A percentile compares a stretch with the other conserved stretches of the same genome.
Evolutionary conservation across 1,140 invertebrate genomes (phyloP).

Genomic region (Bombyx mandarina): DNA sequence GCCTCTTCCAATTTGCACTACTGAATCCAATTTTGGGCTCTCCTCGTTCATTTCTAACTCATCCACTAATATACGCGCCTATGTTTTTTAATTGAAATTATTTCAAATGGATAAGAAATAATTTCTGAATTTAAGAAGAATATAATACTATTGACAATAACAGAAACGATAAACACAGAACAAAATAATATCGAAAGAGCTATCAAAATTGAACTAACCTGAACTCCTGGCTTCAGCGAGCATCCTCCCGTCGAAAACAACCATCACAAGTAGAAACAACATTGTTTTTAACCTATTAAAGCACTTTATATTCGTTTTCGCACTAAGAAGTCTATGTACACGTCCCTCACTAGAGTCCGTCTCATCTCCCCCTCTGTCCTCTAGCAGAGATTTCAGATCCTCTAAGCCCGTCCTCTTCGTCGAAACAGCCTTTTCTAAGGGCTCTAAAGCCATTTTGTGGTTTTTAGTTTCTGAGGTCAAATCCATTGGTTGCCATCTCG

Average conservation of each 20-base stretch:
- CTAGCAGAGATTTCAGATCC: slow-evolving; percentile 56
- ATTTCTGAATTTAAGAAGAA: too few relatives aligned
- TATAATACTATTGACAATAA: too few relatives aligned
- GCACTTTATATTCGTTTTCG: slow-evolving; percentile 23
- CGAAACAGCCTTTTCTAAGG: slow-evolving; percentile 43
- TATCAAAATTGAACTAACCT: slow-evolving; percentile 31
- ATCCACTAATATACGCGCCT: too few relatives aligned
- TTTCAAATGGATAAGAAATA: too few relatives aligned
- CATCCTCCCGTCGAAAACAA: slow-evolving; percentile 40
- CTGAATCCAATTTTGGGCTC: too few relatives aligned
- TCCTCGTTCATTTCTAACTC: too few relatives aligned
- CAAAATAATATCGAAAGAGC: too few relatives aligned
- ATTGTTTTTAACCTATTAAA: slow-evolving; percentile 55
- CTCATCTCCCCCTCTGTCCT: slow-evolving; percentile 54
- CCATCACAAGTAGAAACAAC: slow-evolving; percentile 42
- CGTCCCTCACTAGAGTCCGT: slow-evolving; percentile 3
- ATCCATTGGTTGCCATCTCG: slow-evolving; percentile 32
- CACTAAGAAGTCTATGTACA: slow-evolving; percentile 1
- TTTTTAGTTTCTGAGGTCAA: slow-evolving; percentile 40
- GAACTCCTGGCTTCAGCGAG: slow-evolving; percentile 50
- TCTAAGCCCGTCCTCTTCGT: slow-evolving; percentile 41
- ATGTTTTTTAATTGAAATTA: too few relatives aligned
- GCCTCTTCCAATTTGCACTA: too few relatives aligned
- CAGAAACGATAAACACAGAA: too few relatives aligned
- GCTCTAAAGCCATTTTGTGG: slow-evolving; percentile 30